These are phyloP conservation scores for Toxonevra muliebris DNA, from an alignment of 2,888 invertebrate genomes.

Conservation along the genomic window DNA sequence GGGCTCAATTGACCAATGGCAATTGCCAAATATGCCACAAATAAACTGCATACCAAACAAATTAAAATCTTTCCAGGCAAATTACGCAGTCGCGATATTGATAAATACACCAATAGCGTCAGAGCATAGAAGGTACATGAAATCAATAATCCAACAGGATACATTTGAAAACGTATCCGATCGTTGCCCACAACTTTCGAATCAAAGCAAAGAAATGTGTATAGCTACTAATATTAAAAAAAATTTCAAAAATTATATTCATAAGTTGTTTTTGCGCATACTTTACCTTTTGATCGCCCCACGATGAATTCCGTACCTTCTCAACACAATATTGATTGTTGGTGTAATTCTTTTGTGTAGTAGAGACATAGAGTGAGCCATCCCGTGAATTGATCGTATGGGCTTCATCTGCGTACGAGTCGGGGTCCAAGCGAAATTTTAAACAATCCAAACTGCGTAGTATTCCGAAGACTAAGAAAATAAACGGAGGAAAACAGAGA, in stretches of 20 bases:
- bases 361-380: slow-evolving; percentile 53
- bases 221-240: slow-evolving; percentile 44
- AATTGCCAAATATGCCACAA: slow-evolving; percentile 73
- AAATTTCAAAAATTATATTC: not conserved
- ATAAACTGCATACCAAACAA: slow-evolving; percentile 74
- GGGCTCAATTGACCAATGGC: slow-evolving; percentile 69
- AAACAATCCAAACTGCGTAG: slow-evolving; percentile 54
- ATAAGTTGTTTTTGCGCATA: not conserved
- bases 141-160: slow-evolving; percentile 66
- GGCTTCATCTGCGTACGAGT: slow-evolving; percentile 50
- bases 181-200: slow-evolving; percentile 56
- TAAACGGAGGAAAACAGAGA: too few species aligned
- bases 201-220: slow-evolving; percentile 62
- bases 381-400: slow-evolving; percentile 56
- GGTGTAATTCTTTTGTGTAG: slow-evolving; percentile 47
- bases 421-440: slow-evolving; percentile 57
- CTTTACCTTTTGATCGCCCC: slow-evolving; percentile 52
- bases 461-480: slow-evolving; percentile 55
- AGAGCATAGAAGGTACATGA: slow-evolving; percentile 74
- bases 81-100: slow-evolving; percentile 74
- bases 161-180: slow-evolving; percentile 56
- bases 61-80: slow-evolving; percentile 79
- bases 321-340: slow-evolving; percentile 61
- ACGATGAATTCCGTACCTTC: slow-evolving; percentile 46
- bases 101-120: slow-evolving; percentile 74